phyloP scores from a whole-genome alignment of 2,797 vertebrate genomes.

The Sebastiscus tertius region DNA sequence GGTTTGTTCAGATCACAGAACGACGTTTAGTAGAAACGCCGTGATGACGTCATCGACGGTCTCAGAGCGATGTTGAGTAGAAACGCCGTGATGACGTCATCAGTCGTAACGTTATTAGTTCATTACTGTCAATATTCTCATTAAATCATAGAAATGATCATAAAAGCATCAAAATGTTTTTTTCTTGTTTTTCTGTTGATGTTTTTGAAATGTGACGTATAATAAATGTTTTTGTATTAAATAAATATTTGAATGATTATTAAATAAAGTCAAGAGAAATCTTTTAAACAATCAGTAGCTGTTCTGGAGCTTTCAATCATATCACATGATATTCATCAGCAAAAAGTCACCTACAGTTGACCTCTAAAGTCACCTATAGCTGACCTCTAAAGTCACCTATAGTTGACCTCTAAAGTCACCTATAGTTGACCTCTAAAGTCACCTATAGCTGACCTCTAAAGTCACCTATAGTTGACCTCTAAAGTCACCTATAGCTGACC shows the following conservation, averaged over 20 bases:
- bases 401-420: no score
- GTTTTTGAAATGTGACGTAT: conserved; percentile 35
- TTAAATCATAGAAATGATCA: background rate
- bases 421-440: no score
- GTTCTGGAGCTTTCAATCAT: background rate
- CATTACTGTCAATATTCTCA: background rate
- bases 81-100: background rate
- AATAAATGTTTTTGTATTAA: conserved; percentile 33
- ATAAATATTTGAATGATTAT: background rate
- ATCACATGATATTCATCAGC: background rate
- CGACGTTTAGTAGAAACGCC: no score
- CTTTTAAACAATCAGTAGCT: background rate
- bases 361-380: no score
- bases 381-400: no score
- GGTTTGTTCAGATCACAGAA: background rate
- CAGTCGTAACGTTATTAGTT: background rate
- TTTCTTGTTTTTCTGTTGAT: conserved; percentile 5
- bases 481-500: no score
- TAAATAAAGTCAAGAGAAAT: background rate
- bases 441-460: no score
- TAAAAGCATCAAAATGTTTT: conserved; percentile 2
- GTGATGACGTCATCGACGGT: no score
- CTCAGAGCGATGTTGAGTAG: no score
- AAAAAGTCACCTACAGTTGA: no score
- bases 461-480: no score